Evolutionary conservation across 2,888 invertebrate species (phyloP), one percentile per base, ranked within the genome.

Genomic region (Diaprepes abbreviatus): DNA sequence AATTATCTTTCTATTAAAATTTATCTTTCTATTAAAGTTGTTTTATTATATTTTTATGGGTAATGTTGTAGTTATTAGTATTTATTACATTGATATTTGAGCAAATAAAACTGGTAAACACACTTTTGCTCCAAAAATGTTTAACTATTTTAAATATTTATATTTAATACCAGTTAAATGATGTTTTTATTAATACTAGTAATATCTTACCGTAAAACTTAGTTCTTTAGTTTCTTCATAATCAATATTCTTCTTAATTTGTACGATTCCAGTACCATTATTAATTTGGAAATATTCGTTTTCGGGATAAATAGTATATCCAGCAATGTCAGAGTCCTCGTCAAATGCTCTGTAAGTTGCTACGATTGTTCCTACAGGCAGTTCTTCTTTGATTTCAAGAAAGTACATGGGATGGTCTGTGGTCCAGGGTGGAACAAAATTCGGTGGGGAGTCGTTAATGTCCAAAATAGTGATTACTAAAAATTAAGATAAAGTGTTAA

Each of bases 271-370:
- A 58, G 94, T 93, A 4, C 90, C 88, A 79, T 92, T 91, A 81
- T 95, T 92, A 38, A 96, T 92, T 66, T 88, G 87, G 82, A 96
- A 95, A 82, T 92, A 94, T 0, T 91, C 89, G 79, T 87, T 93
- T 0, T 89, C 88, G 0, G 92, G 92, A 43, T 88, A 85, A 48
- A 93, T 90, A 0, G 89, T 85, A 74, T 93, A 93, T 67, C 90
- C 89, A 0, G 93, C 90, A 73, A 95, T 92, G 55, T 92, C 92
- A 0, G 95, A 94, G 77, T 96, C 95, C 68, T 88, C 88, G 80
- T 96, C 96, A 0, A 89, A 90, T 0, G 95, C 95, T 10, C 89
- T 88, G 78, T 93, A 91, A 0, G 92, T 93, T 38, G 90, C 89
- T 1, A 96, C 89, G 6, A 92, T 86, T 0, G 93, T 91, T 6